A percentile compares a stretch with the other conserved stretches of the same genome.
phyloP scores from a whole-genome alignment of 2,797 vertebrate species.

The Micrastur ruficollis region DNA sequence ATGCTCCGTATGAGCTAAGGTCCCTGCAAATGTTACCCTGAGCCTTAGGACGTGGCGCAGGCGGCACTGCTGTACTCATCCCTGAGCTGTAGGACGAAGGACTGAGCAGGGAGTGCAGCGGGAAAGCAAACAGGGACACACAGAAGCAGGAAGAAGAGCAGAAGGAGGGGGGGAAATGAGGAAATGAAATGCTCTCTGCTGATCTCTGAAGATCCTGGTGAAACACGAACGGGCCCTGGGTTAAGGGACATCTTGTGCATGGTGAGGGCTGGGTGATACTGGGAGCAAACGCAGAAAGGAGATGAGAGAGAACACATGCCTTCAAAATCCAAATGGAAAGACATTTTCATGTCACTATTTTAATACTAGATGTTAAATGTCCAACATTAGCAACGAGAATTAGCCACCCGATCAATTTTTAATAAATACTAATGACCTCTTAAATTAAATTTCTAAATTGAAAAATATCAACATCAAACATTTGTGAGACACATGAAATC shows the following conservation, averaged over 20 bases:
- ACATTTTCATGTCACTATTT: neutral
- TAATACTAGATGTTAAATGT: neutral
- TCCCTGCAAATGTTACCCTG: neutral
- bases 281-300: neutral
- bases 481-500: neutral
- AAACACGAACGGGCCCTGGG: neutral
- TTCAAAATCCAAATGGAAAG: neutral
- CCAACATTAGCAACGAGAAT: neutral
- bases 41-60: neutral
- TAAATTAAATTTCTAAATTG: neutral
- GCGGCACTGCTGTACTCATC: accelerated
- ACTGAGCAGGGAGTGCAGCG: neutral
- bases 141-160: neutral
- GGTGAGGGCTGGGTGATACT: neutral
- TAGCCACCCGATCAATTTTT: neutral
- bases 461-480: neutral
- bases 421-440: neutral
- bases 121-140: neutral
- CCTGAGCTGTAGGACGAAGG: neutral
- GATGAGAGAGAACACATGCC: neutral
- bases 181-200: neutral
- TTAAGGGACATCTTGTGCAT: neutral
- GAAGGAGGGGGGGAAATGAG: neutral
- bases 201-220: neutral
- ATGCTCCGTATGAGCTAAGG: neutral